Base-by-base conservation (phyloP, 2,113 vertebrate species). In the Epinephelus cyanopodus region DNA sequence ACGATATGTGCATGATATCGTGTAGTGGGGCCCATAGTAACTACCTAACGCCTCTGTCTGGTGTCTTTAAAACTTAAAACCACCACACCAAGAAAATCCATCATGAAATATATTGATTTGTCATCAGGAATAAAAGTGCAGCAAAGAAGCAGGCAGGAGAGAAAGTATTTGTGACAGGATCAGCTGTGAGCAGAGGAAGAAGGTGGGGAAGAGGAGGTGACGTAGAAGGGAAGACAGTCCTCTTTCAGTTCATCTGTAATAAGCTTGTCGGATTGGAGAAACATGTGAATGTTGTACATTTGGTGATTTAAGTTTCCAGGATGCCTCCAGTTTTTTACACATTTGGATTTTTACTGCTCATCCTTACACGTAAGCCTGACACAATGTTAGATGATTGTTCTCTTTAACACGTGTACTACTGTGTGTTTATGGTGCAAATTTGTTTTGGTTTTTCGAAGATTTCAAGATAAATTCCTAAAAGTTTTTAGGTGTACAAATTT, bases 281-380 rank as follows among this genome's bases (percentile, higher is more conserved):
- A 1, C 53, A 39, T 45, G 27, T 1, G 0, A 63, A 23, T 29
- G 39, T 4, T 74, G 13, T 13, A 39, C 8, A 39, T 10, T 9
- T 8, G 2, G 64, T 23, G 11, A 11, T 33, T 50, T 69, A 42
- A 61, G 14, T 54, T 62, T 62, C 15, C 66, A 74, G 12, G 48
- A 85, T 85, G 83, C 9, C 17, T 56, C 25, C 67, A 81, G 1
- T 10, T 70, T 63, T 61, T 18, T 42, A 17, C 74, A 17, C 11
- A 45, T 74, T 47, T 63, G 33, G 17, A 17, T 45, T 76, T 37
- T 45, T 85, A 65, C 68, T 87, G 23, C 19, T 81, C 12, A 3
- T 79, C 19, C n/a, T 83, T 54, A 7, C 42, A 76, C 18, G 90
- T 87, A 47, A 76, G 84, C 3, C 29, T 21, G 21, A 69, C 18